A percentile compares a stretch with the other conserved stretches of the same genome.
These are phyloP conservation scores for Scaptomyza parva DNA, from an alignment of 2,888 invertebrate genomes.

Conservation along the genomic window DNA sequence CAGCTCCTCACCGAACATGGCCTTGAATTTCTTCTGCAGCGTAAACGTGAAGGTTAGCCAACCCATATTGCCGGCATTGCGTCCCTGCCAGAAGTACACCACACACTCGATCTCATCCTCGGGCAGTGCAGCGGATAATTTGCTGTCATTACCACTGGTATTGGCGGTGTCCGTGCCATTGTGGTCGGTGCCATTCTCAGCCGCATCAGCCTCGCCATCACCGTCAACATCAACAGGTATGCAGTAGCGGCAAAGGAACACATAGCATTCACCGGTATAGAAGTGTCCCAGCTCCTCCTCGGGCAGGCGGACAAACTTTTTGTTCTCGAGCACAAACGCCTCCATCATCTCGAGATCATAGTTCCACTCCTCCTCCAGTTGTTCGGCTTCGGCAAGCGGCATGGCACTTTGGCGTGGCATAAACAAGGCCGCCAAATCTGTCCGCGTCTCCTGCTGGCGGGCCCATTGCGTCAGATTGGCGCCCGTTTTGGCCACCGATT, in stretches of 20 bases:
- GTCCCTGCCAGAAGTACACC: conserved; percentile 99
- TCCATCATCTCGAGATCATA: conserved; percentile 99
- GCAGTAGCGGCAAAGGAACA: conserved; percentile 98
- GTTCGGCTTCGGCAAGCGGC: conserved; percentile 92
- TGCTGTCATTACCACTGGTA: conserved; percentile 52
- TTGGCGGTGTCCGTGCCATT: conserved; percentile 8
- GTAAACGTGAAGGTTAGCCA: conserved; percentile 99
- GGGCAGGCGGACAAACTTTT: conserved; percentile 98
- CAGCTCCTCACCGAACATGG: conserved; percentile 93
- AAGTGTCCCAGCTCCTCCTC: conserved; percentile 96
- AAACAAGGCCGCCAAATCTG: conserved; percentile 97
- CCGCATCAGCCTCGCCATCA: conserved; percentile 69
- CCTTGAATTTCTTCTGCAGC: conserved; percentile 95
- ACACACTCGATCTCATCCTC: conserved; percentile 92
- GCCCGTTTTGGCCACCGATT: conserved; percentile 97
- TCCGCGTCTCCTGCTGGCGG: conserved; percentile 93
- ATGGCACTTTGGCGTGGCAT: conserved; percentile 97
- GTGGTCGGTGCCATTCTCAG: conserved; percentile 4
- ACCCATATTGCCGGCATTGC: conserved; percentile 99
- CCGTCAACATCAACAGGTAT: conserved; percentile 87
- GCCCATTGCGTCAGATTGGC: conserved; percentile 98
- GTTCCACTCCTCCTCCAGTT: conserved; percentile 98
- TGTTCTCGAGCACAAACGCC: conserved; percentile 97
- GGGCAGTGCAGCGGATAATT: conserved; percentile 58
- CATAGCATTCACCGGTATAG: conserved; percentile 98